Conservation (phyloP, 2,888 invertebrate genomes). For the Lasioglossum marginatum region DNA sequence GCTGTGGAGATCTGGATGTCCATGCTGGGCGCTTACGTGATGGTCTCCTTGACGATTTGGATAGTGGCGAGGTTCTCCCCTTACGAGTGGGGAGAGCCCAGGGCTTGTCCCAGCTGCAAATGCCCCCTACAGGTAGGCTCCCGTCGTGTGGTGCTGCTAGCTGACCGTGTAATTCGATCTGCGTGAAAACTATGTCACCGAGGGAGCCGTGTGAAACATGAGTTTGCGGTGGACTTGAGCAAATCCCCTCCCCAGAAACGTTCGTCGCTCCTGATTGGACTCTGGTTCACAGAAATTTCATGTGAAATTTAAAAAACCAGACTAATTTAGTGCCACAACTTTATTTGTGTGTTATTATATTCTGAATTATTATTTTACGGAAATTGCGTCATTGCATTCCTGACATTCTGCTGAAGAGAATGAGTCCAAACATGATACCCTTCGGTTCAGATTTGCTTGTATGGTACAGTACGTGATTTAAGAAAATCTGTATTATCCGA, state of each 20-base stretch:
- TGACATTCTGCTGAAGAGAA: neutral
- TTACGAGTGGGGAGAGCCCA: constrained; percentile 90
- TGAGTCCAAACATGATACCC: neutral
- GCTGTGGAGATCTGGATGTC: constrained; percentile 94
- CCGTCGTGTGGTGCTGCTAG: constrained; percentile 77
- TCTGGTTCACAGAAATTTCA: no score
- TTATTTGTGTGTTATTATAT: no score
- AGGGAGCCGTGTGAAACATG: constrained; percentile 4
- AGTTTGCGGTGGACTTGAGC: neutral
- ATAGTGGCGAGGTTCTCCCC: constrained; percentile 94
- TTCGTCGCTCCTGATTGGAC: neutral
- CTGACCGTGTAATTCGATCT: constrained; percentile 14
- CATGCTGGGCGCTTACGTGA: constrained; percentile 91
- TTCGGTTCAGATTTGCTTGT: neutral
- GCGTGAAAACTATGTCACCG: neutral
- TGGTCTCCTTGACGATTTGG: constrained; percentile 93
- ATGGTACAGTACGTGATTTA: neutral
- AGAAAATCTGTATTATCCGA: neutral
- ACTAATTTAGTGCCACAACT: neutral
- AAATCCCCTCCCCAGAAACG: no score
- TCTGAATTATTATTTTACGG: neutral
- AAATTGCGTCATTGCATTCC: neutral
- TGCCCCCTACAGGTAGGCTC: constrained; percentile 83
- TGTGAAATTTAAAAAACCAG: no score
- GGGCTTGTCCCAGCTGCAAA: constrained; percentile 86